These are phyloP conservation scores for Steinernema feltiae DNA, from an alignment of 1,140 invertebrate species.

Conservation along the genomic window DNA sequence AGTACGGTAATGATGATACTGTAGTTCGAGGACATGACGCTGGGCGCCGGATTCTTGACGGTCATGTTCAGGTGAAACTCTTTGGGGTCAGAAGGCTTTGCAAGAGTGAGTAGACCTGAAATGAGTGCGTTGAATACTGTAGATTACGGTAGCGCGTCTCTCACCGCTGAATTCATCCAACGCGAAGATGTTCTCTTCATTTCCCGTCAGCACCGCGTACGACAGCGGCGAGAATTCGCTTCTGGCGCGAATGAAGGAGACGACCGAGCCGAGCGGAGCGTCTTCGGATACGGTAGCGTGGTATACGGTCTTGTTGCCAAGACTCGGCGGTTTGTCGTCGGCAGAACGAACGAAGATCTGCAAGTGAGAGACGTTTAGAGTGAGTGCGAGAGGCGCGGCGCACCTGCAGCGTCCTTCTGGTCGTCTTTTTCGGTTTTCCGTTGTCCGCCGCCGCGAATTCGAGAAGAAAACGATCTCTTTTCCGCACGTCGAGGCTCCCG, in stretches of 20 bases:
- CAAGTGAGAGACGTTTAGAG: neutral
- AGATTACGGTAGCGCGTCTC: neutral
- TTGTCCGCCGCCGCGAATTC: neutral
- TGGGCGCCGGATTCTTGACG: neutral
- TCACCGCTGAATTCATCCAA: neutral
- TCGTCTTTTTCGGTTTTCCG: neutral
- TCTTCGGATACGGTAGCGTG: neutral
- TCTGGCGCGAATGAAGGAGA: neutral
- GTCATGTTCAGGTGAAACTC: neutral
- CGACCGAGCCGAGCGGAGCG: neutral
- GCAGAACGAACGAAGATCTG: neutral
- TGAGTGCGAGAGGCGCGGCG: neutral
- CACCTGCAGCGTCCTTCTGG: neutral
- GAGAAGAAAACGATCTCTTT: neutral
- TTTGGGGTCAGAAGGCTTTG: neutral
- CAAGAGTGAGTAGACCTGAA: neutral
- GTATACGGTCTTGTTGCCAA: neutral
- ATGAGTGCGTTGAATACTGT: neutral
- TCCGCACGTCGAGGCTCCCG: neutral
- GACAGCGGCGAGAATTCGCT: neutral
- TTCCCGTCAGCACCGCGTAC: neutral
- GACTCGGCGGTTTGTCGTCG: neutral
- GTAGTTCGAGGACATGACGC: conserved; percentile 66
- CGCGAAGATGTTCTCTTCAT: neutral
- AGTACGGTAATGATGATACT: conserved; percentile 77